Evolutionary conservation across 2,888 invertebrate species (phyloP), one percentile per base, ranked within the genome.

Genomic region (Rotaria socialis): DNA sequence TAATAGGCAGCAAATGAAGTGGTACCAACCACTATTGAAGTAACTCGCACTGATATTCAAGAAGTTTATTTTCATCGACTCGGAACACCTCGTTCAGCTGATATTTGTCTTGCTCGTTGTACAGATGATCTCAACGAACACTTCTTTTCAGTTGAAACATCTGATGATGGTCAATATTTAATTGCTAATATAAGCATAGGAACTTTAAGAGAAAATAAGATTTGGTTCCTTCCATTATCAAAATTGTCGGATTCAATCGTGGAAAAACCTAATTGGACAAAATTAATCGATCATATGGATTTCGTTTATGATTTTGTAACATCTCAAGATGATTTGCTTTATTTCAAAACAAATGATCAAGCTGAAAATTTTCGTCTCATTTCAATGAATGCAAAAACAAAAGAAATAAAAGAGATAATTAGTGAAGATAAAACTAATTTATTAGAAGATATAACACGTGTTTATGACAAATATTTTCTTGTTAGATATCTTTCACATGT

Each of bases 11-110:
- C 52, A 52, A 52, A 52, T 55, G 55, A 55, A 55, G 55, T 55
- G 5, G 22, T 2, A 22, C 22, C 55, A 22, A 22, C 22, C 0
- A 55, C 55, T 22, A 80, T 80, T n/a, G 80, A 80, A 80, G 47
- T 80, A 0, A 47, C 7, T n/a, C 80, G 80, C n/a, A 47, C 80
- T 10, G 87, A 87, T 84, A 50, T 84, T 86, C 85, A 85, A 43
- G 97, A 97, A 91, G 92, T 99, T 84, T 97, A 94, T 91, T 99
- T 96, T 92, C 99, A 99, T 91, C 92, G 93, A 86, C 91, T 99
- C 87, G 95, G 95, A 89, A 96, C 96, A 56, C 92, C 94, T 22
- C 96, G 97, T 90, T 92, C 93, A 0, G 94, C 96, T 85, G 98
- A 98, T 92, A 93, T 96, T 80, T 91, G 75, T 52, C 47, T 85